Conservation (phyloP, 2,797 vertebrate species). For the Syngnathus acus region DNA sequence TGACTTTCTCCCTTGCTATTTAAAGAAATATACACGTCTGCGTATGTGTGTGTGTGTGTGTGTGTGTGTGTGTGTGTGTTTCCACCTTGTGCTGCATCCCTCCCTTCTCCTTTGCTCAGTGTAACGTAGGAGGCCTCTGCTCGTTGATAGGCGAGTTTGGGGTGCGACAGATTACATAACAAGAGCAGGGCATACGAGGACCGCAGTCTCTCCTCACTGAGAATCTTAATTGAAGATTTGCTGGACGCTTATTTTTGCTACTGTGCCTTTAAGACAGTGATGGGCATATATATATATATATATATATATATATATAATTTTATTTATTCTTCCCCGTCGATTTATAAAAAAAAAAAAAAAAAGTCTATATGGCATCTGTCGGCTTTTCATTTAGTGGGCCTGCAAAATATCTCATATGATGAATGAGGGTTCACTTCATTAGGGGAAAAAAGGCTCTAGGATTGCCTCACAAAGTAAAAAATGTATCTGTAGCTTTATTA, state of each 20-base stretch:
- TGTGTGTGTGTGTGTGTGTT: constrained; percentile 23
- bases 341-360: too few relatives aligned
- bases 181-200: constrained; percentile 47
- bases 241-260: constrained; percentile 9
- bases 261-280: neutral
- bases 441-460: neutral
- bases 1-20: constrained; percentile 57
- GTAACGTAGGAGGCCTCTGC: constrained; percentile 32
- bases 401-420: too few relatives aligned
- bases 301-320: too few relatives aligned
- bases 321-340: too few relatives aligned
- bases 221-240: constrained; percentile 48
- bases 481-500: neutral
- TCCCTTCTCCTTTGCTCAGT: constrained; percentile 21
- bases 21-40: constrained; percentile 41
- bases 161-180: constrained; percentile 68
- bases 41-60: constrained; percentile 25
- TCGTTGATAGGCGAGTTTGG: constrained; percentile 48
- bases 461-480: neutral
- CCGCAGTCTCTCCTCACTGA: constrained; percentile 49
- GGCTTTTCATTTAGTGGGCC: too few relatives aligned
- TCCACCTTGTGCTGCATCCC: constrained; percentile 53
- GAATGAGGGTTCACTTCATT: too few relatives aligned
- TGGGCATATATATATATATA: too few relatives aligned
- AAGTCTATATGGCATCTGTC: too few relatives aligned